These are phyloP conservation scores for Brenthis ino DNA, from an alignment of 2,888 invertebrate genomes.

Conservation along the genomic window DNA sequence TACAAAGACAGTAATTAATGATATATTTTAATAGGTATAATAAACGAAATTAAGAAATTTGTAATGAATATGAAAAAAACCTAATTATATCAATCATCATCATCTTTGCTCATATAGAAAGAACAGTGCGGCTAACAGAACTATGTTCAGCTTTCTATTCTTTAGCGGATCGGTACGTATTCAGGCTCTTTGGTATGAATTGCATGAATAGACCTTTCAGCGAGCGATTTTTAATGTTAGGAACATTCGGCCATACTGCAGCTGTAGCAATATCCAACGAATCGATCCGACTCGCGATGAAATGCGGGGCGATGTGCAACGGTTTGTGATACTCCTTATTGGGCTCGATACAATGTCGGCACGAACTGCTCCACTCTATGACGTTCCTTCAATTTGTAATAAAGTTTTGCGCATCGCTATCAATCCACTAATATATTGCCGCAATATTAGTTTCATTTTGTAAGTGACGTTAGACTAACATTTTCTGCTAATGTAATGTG, in stretches of 20 bases:
- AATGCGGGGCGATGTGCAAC: slow-evolving; percentile 50
- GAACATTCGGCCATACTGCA: slow-evolving; percentile 38
- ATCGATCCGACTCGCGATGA: slow-evolving; percentile 44
- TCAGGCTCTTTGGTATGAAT: slow-evolving; percentile 43
- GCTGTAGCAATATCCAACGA: slow-evolving; percentile 45
- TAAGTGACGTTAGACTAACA: neutral
- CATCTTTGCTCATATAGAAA: neutral
- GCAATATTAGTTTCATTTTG: slow-evolving; percentile 20
- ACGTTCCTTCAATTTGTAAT: slow-evolving; percentile 51
- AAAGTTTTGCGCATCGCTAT: slow-evolving; percentile 44
- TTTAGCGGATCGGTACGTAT: slow-evolving; percentile 37
- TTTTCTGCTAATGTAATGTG: neutral
- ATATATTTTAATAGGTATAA: too few relatives aligned
- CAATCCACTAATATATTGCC: slow-evolving; percentile 23
- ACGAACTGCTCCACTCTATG: slow-evolving; percentile 51
- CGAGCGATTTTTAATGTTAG: slow-evolving; percentile 52
- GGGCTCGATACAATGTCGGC: slow-evolving; percentile 53
- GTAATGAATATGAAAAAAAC: neutral
- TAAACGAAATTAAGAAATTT: neutral
- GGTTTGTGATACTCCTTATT: slow-evolving; percentile 46
- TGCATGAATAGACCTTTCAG: slow-evolving; percentile 51
- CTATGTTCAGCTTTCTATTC: slow-evolving; percentile 26
- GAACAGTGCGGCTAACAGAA: neutral
- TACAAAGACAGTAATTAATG: too few relatives aligned
- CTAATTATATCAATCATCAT: neutral